A percentile compares a stretch with the other conserved stretches of the same genome.
phyloP scores from a whole-genome alignment of 2,113 vertebrate species.

The Acinonyx jubatus region DNA sequence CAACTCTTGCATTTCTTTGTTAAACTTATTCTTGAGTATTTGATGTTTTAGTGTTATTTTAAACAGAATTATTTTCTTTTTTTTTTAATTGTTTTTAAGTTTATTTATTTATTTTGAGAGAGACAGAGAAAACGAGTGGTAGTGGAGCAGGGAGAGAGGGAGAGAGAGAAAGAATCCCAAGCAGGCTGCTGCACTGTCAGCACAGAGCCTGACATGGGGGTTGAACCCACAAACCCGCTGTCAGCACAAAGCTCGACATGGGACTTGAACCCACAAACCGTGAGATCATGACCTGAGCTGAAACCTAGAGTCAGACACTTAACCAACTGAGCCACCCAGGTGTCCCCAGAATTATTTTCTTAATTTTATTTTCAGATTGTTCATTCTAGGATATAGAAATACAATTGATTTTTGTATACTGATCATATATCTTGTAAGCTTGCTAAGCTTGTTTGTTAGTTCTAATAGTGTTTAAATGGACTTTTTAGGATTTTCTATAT shows the following conservation, averaged over 20 bases:
- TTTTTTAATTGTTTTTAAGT: neutral
- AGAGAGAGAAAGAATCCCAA: no score
- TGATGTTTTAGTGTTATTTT: neutral
- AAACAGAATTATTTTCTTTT: neutral
- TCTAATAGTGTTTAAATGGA: neutral
- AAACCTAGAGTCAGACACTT: no score
- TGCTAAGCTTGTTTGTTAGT: neutral
- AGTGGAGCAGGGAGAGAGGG: no score
- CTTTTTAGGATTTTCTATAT: neutral
- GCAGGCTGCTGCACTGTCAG: no score
- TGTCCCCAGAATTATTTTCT: neutral
- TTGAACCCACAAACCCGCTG: no score
- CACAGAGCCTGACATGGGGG: no score
- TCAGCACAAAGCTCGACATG: no score
- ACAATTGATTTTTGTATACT: neutral
- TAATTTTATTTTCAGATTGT: neutral
- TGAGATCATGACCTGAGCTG: no score
- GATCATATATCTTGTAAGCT: neutral
- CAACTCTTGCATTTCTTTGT: neutral
- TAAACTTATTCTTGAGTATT: neutral
- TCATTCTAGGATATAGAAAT: neutral
- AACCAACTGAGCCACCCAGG: no score
- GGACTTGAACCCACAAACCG: no score
- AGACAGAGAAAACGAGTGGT: no score
- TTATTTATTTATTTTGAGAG: no score